These are phyloP conservation scores for Epinephelus coioides DNA, from an alignment of 2,797 vertebrate genomes.

Conservation along the genomic window DNA sequence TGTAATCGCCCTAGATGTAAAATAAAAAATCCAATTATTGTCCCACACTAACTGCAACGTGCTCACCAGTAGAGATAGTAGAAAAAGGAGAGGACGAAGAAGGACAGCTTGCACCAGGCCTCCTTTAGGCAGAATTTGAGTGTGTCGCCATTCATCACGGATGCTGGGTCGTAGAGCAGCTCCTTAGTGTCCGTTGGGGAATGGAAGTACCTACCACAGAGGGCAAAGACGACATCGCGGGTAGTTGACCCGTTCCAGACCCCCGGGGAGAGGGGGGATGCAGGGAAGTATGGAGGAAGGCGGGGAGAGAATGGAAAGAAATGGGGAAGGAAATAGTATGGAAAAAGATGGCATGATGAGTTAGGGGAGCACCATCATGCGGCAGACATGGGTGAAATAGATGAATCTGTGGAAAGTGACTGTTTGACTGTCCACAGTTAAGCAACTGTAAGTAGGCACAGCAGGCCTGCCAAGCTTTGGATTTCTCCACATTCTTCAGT, in stretches of 20 bases:
- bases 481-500: neutral
- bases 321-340: constrained; percentile 56
- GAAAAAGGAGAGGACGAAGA: constrained; percentile 99
- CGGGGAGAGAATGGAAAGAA: constrained; percentile 37
- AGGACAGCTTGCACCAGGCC: constrained; percentile 99
- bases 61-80: constrained; percentile 99
- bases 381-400: constrained; percentile 55
- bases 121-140: constrained; percentile 98
- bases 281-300: neutral
- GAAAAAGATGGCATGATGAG: constrained; percentile 76
- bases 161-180: constrained; percentile 94
- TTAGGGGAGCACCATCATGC: constrained; percentile 64
- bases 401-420: constrained; percentile 32
- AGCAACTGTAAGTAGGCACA: neutral
- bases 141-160: constrained; percentile 96
- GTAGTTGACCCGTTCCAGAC: constrained; percentile 83
- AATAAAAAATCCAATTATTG: constrained; percentile 36
- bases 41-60: neutral
- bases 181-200: constrained; percentile 97
- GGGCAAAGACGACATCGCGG: constrained; percentile 80
- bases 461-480: neutral
- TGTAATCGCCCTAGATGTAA: constrained; percentile 50
- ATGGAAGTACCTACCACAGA: constrained; percentile 94
- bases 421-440: constrained; percentile 9
- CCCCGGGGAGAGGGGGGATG: neutral